Percentiles rank a stretch among this genome's conserved stretches.
These are phyloP conservation scores for Sebastes itinus DNA, from an alignment of 2,797 vertebrate species.

Conservation along the genomic window DNA sequence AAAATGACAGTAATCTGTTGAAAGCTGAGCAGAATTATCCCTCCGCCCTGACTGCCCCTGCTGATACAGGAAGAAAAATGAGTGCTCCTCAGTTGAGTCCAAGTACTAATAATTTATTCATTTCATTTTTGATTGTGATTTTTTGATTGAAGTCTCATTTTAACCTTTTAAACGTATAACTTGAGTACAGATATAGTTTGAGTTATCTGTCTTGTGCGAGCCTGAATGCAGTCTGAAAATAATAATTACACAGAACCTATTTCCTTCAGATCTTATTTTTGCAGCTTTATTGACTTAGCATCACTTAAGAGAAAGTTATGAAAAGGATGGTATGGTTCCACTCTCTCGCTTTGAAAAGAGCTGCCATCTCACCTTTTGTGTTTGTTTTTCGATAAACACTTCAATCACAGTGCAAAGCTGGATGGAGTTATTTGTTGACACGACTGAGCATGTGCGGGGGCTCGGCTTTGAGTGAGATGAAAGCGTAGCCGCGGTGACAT, in stretches of 20 bases:
- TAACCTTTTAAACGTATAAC: not conserved
- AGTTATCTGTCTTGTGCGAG: not conserved
- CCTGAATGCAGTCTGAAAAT: constrained; percentile 6
- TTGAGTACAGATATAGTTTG: not conserved
- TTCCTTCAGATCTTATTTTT: not conserved
- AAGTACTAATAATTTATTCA: constrained; percentile 13
- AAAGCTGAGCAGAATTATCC: constrained; percentile 47
- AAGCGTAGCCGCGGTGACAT: constrained; percentile 42
- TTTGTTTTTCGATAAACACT: constrained; percentile 53
- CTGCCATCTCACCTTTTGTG: constrained; percentile 10
- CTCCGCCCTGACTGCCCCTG: constrained; percentile 23
- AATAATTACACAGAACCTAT: not conserved
- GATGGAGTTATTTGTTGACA: constrained; percentile 45
- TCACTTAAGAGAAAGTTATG: not conserved
- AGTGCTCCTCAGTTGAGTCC: not conserved
- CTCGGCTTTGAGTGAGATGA: constrained; percentile 22
- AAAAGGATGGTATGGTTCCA: not conserved
- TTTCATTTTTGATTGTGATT: constrained; percentile 22
- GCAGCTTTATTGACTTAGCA: not conserved
- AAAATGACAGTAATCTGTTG: constrained; percentile 61
- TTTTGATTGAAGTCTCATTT: constrained; percentile 18
- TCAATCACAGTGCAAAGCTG: constrained; percentile 13
- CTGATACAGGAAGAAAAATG: constrained; percentile 33
- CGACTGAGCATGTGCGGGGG: constrained; percentile 38
- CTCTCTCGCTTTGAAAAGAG: too few species aligned